Evolutionary conservation across 2,888 invertebrate species (phyloP), one percentile per base, ranked within the genome.

Genomic region (Xylota sylvarum): DNA sequence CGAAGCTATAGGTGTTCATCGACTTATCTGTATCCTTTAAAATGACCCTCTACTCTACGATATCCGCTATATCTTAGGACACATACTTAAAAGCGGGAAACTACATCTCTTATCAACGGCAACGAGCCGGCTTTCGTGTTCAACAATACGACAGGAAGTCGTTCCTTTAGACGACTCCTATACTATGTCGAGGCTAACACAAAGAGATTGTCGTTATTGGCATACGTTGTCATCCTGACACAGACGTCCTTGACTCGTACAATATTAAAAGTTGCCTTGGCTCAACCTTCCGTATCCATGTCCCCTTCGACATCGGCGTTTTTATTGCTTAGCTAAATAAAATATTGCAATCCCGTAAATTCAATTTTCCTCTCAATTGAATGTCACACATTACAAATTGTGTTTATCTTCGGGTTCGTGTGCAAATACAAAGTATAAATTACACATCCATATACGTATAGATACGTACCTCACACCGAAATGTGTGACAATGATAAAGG

Each of bases 361-460:
- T 89, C 88, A 88, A 89, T 88, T 89, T 89, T 89, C 88, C 88
- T 82, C 89, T 88, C 89, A 89, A 88, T 88, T 89, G 88, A 89
- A 86, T 88, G 88, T 89, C 89, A 89, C 89, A 89, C 88, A 88
- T 89, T 89, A 88, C 89, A 89, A 89, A 89, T 89, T 88, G 88
- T 89, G 84, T 89, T 89, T 89, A 89, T 89, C 88, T 89, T 88
- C 62, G 73, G 80, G 80, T 81, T 77, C 77, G 78, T 80, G 83
- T 84, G 76, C 70, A 88, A 88, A 88, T 73, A 88, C 79, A 79
- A 78, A 86, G 86, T 86, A 82, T 86, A 82, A 86, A 78, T 86
- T 86, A 86, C 86, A 86, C 69, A 60, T 52, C 52, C 55, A 17
- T 50, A 46, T 37, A 62, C 48, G 37, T 70, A 69, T 58, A 76